These are phyloP conservation scores for Megathymus violae DNA, from an alignment of 1,140 invertebrate genomes.

Conservation along the genomic window DNA sequence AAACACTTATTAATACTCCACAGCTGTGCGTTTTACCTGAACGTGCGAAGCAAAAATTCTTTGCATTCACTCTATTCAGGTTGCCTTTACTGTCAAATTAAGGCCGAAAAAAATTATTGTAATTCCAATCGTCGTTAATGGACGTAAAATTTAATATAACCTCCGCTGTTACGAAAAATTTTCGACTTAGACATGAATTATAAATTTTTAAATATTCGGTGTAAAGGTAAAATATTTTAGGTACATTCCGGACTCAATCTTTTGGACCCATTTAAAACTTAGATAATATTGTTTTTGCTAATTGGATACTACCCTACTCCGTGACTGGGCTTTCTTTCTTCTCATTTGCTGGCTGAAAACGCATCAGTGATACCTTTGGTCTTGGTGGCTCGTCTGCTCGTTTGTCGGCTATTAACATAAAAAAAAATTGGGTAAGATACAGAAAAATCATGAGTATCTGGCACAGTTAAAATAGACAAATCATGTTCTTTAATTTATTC, in stretches of 20 bases:
- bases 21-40: background rate
- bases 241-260: conserved; percentile 1
- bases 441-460: too few species aligned
- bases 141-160: conserved; percentile 20
- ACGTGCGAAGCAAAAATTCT: conserved; percentile 9
- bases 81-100: conserved; percentile 23
- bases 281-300: conserved; percentile 14
- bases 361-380: too few species aligned
- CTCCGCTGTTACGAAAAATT: conserved; percentile 7
- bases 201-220: conserved; percentile 13
- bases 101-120: conserved; percentile 17
- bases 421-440: too few species aligned
- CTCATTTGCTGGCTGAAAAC: too few species aligned
- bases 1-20: too few species aligned
- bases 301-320: too few species aligned
- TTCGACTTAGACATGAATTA: conserved; percentile 8
- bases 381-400: too few species aligned
- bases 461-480: too few species aligned
- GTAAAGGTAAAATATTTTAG: conserved; percentile 10
- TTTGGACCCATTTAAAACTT: conserved; percentile 26
- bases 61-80: conserved; percentile 17
- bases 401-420: too few species aligned
- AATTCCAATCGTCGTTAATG: conserved; percentile 22
- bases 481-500: too few species aligned
- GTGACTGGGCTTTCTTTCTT: too few species aligned